Evolutionary conservation across 2,888 invertebrate species (phyloP), one percentile per base, ranked within the genome.

Genomic region (Teleiodes luculella): DNA sequence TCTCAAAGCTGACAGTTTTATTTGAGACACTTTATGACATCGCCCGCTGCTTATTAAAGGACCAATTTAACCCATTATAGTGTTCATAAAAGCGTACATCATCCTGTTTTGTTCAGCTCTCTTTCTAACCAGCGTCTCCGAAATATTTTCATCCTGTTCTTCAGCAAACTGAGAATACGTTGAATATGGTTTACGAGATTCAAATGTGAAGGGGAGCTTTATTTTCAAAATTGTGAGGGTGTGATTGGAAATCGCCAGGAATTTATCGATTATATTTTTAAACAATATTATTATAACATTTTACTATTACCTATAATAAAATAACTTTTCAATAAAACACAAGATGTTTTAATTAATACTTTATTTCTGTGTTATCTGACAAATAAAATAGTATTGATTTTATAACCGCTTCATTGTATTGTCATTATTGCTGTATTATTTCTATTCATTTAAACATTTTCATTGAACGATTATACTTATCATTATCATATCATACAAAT

Each of bases 21-120:
- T 80, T 78, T 66, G 72, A 76, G 72, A 74, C 78, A 72, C 75
- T 82, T 82, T 80, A 80, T 78, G 80, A 79, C 78, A 76, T 78
- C 74, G 75, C 71, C 73, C 73, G 73, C 65, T 76, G 76, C 80
- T 83, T 83, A 83, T 82, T 84, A 82, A 82, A 81, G 78, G 76
- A 86, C 86, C 86, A 86, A 86, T 88, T 87, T 83, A 85, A 87
- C 83, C 86, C 86, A 87, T 86, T 87, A 86, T 80, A 78, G 78
- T 78, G 80, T 80, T 83, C 82, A 83, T 84, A 86, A 85, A 83
- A 83, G 79, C 79, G 82, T 83, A 79, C 83, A 82, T 86, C 86
- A 86, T 86, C 83, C 83, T 86, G 86, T 83, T 85, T 79, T 78
- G 76, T 74, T 67, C 59, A 59, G 60, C 60, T 82, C 83, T 63